Conservation (phyloP, 2,113 vertebrate genomes). For the Semnopithecus entellus region DNA sequence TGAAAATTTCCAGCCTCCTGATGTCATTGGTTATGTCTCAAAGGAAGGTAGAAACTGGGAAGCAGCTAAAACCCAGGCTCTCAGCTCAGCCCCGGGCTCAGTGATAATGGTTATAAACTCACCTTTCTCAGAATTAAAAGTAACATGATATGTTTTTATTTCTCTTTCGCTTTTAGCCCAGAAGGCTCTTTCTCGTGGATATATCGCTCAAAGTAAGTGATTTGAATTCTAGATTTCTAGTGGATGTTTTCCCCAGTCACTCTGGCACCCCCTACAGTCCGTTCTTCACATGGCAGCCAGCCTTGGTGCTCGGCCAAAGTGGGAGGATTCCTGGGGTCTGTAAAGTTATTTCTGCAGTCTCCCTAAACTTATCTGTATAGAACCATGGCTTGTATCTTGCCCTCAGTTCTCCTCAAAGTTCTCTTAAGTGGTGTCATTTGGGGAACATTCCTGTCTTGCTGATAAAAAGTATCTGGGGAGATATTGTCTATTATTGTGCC, state of each 20-base stretch:
- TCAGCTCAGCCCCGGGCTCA: not conserved
- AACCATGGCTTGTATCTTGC: not conserved
- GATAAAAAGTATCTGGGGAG: not conserved
- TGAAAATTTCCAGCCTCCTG: not conserved
- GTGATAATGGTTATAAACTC: not conserved
- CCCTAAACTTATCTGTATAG: not conserved
- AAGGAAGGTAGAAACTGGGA: not conserved
- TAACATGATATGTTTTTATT: slow-evolving; percentile 53
- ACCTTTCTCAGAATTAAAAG: slow-evolving; percentile 40
- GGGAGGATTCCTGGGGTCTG: not conserved
- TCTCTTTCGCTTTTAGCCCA: slow-evolving; percentile 67
- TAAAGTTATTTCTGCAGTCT: not conserved
- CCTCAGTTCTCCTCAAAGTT: not conserved
- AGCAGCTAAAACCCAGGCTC: not conserved
- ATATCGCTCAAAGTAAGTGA: slow-evolving; percentile 73
- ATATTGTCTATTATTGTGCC: not conserved
- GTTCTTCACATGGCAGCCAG: not conserved
- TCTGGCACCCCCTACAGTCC: not conserved
- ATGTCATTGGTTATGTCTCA: not conserved
- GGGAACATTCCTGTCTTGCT: not conserved
- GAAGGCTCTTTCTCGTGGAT: slow-evolving; percentile 66
- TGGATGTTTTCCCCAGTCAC: rapidly evolving
- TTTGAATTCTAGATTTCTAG: not conserved
- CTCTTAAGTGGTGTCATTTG: not conserved
- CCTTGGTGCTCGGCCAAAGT: not conserved